Evolutionary conservation across 2,888 invertebrate genomes (phyloP).

Genomic region (Lagria hirta): DNA sequence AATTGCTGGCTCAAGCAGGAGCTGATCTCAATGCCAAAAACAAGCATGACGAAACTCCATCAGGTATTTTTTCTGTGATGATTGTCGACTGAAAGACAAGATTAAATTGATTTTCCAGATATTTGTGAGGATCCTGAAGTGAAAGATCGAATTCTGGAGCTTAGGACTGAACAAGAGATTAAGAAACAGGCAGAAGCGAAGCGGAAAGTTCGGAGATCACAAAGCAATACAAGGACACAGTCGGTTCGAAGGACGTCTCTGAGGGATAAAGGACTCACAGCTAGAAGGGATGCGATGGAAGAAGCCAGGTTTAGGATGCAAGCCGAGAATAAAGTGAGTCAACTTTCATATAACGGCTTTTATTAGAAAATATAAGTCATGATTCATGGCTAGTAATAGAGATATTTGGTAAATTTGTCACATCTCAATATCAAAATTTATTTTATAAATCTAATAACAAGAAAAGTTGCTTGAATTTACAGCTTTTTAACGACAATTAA

Average conservation of each 20-base stretch:
- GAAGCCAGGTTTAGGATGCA: conserved; percentile 78
- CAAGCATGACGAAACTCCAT: conserved; percentile 95
- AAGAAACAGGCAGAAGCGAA: conserved; percentile 64
- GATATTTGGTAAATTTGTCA: no score
- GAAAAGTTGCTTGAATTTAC: no score
- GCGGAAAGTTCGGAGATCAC: conserved; percentile 69
- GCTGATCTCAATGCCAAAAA: conserved; percentile 97
- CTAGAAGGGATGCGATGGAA: conserved; percentile 91
- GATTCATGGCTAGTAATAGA: no score
- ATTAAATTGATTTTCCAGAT: conserved; percentile 64
- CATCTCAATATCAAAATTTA: no score
- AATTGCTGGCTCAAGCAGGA: conserved; percentile 92
- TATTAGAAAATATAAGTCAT: conserved; percentile 2
- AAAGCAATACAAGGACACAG: conserved; percentile 81
- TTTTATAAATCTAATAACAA: no score
- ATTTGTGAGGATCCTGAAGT: conserved; percentile 96
- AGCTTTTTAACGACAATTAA: no score
- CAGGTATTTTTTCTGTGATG: conserved; percentile 63
- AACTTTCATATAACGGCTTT: conserved; percentile 1
- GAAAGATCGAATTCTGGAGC: conserved; percentile 82
- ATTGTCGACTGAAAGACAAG: not conserved
- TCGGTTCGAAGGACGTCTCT: conserved; percentile 92
- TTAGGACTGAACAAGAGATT: conserved; percentile 87
- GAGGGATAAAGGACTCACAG: conserved; percentile 89
- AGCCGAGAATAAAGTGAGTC: conserved; percentile 48